Base-by-base conservation (phyloP, 2,888 invertebrate genomes). In the Bembecia ichneumoniformis region DNA sequence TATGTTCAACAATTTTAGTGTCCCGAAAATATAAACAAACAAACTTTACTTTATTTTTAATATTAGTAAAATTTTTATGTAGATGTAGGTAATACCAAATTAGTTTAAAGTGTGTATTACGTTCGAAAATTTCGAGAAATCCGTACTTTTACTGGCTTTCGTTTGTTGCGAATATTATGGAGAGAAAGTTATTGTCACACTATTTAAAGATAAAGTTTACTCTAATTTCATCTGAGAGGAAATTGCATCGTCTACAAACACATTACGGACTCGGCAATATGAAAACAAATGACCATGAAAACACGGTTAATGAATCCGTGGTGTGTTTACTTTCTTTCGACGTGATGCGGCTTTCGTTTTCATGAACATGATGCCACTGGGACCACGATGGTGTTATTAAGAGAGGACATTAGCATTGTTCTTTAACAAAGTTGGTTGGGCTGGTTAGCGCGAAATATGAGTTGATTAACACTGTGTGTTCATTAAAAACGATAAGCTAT, bases 331-430 rank as follows among this genome's bases (percentile, higher is more conserved):
- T 68, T 73, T 71, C 71, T 62, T 71, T 62, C 49, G 50, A 55
- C 47, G 52, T 58, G 57, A 58, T 62, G n/a, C 53, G 52, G 73
- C 78, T 80, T 77, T 79, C 76, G 58, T 72, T 80, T 78, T 79
- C 71, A 68, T 62, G 60, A 40, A n/a, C 40, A 14, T 13, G 40
- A 40, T 40, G 40, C 40, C 14, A n/a, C 7, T n/a, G 40, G 14
- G 40, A 13, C 40, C n/a, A 40, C 5, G 13, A 44, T 44, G 44
- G 44, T 5, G 44, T 16, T 44, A 44, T 44, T 44, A 44, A 40
- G 40, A 40, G 28, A 9, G 9, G 28, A 28, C 28, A 9, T 28
- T 28, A 28, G 7, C 28, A 28, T 9, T 28, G 28, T 28, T 28
- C 9, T 9, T 9, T 28, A 20, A 28, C 28, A 9, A 28, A 28